These are phyloP conservation scores for Sebastes glaucus DNA, from an alignment of 2,797 vertebrate genomes.

Conservation along the genomic window DNA sequence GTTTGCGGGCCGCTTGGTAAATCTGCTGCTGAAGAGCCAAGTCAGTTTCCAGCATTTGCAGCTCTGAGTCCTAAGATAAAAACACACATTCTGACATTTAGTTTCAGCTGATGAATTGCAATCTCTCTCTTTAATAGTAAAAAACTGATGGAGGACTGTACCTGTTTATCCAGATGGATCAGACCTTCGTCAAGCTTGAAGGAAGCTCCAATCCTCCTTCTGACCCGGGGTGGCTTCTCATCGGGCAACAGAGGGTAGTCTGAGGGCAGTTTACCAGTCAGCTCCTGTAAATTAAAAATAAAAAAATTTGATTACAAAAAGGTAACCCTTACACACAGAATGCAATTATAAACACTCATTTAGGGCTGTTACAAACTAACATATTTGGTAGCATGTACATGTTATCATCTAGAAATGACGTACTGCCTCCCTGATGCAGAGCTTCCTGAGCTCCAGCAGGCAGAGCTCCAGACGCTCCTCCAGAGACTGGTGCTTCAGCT, in stretches of 20 bases:
- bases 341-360: not conserved
- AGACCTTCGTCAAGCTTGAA: slow-evolving; percentile 91
- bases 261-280: slow-evolving; percentile 87
- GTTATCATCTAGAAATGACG: slow-evolving; percentile 54
- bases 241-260: slow-evolving; percentile 91
- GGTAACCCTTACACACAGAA: not conserved
- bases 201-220: slow-evolving; percentile 88
- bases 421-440: slow-evolving; percentile 94
- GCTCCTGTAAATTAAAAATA: slow-evolving; percentile 82
- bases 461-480: slow-evolving; percentile 89
- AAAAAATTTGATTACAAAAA: not conserved
- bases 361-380: not conserved
- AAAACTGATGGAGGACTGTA: slow-evolving; percentile 51
- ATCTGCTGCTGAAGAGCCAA: slow-evolving; percentile 92
- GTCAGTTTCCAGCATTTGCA: slow-evolving; percentile 87
- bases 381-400: not conserved
- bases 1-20: slow-evolving; percentile 85
- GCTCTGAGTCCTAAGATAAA: slow-evolving; percentile 82
- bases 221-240: slow-evolving; percentile 87
- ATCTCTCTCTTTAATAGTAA: not conserved
- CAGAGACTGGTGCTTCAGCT: slow-evolving; percentile 88
- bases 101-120: not conserved
- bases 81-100: not conserved
- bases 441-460: slow-evolving; percentile 88
- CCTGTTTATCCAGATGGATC: slow-evolving; percentile 83